Conservation (phyloP, 2,113 vertebrate genomes). For the Ceratotherium simum region DNA sequence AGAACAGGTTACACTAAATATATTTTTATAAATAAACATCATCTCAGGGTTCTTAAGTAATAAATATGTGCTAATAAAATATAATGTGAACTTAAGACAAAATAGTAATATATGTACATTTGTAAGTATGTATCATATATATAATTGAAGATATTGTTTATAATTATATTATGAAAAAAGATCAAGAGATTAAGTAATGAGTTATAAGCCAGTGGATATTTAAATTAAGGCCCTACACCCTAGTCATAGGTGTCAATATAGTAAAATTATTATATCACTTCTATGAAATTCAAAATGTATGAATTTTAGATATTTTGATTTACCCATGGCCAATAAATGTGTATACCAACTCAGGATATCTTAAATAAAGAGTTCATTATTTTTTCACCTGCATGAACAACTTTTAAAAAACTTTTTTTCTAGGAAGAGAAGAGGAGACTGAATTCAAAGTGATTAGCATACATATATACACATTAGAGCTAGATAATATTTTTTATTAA, state of each 20-base stretch:
- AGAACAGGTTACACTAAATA: not conserved
- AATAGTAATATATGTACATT: not conserved
- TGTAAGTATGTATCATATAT: not conserved
- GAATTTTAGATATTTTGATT: not conserved
- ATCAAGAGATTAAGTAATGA: not conserved
- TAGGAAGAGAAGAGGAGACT: not conserved
- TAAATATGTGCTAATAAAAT: not conserved
- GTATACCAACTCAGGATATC: not conserved
- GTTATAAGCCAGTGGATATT: not conserved
- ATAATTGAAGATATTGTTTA: not conserved
- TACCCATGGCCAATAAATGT: not conserved
- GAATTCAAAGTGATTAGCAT: not conserved
- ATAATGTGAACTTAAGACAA: not conserved
- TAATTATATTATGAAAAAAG: not conserved
- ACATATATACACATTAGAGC: not conserved
- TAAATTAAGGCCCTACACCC: not conserved
- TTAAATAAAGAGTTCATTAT: not conserved
- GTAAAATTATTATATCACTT: not conserved
- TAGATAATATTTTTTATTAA: slow-evolving; percentile 18
- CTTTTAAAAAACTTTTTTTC: not conserved
- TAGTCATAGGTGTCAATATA: not conserved
- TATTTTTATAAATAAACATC: not conserved
- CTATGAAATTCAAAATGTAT: not conserved
- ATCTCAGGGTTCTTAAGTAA: not conserved
- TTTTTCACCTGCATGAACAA: not conserved